Percentiles rank a stretch among this genome's conserved stretches.
These are phyloP conservation scores for Euwallacea similis DNA, from an alignment of 1,140 invertebrate species.

Conservation along the genomic window DNA sequence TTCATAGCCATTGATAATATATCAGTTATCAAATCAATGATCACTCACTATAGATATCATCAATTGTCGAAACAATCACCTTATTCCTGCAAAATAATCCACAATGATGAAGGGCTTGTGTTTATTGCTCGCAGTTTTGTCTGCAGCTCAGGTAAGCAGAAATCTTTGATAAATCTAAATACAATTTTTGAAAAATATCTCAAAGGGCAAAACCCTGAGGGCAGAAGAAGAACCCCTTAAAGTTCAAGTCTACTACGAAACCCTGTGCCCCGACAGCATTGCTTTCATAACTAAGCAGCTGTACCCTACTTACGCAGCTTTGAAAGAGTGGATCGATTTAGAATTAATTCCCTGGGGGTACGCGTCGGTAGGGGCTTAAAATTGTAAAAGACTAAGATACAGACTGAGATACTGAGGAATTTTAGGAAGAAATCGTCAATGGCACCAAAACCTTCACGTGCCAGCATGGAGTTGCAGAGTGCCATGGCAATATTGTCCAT, in stretches of 20 bases:
- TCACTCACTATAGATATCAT: no score
- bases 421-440: conserved; percentile 19
- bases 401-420: not conserved
- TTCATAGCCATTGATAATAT: no score
- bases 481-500: conserved; percentile 66
- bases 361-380: not conserved
- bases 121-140: not conserved
- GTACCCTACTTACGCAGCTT: conserved; percentile 39
- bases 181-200: no score
- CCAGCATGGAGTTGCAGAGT: conserved; percentile 62
- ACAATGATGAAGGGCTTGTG: not conserved
- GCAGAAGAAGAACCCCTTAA: conserved; percentile 28
- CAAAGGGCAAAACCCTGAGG: not conserved
- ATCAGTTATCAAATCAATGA: no score
- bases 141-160: not conserved
- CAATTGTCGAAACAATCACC: no score
- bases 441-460: conserved; percentile 13
- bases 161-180: not conserved
- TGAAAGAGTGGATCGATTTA: not conserved
- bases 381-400: not conserved
- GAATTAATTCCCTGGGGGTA: not conserved
- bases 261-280: conserved; percentile 75
- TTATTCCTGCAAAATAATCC: no score
- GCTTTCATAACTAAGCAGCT: conserved; percentile 53
- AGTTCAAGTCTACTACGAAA: conserved; percentile 72